Evolutionary conservation across 37 sponge, comb jelly and placozoan species (phyloP).

Genomic region (Cliona cf. orientalis): DNA sequence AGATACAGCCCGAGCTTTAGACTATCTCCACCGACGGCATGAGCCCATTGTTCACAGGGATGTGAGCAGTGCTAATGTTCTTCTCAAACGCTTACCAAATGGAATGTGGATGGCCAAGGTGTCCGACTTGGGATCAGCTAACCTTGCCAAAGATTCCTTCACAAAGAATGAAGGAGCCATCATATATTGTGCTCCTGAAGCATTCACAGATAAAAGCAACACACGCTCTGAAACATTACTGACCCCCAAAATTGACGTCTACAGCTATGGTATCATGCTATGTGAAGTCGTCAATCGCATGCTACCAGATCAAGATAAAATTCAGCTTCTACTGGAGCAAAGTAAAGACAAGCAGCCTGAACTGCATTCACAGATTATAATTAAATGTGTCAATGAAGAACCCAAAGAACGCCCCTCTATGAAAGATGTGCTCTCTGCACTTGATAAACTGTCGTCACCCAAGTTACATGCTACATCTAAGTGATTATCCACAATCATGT

Average conservation of each 20-base stretch:
- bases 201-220: not conserved
- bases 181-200: slow-evolving; percentile 71
- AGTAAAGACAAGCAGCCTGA: too few relatives aligned
- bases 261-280: too few relatives aligned
- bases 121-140: slow-evolving; percentile 75
- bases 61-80: slow-evolving; percentile 74
- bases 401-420: slow-evolving; percentile 35
- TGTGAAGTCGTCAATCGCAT: too few relatives aligned
- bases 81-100: slow-evolving; percentile 13
- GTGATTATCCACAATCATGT: too few relatives aligned
- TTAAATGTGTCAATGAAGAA: slow-evolving; percentile 12
- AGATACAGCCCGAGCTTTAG: slow-evolving; percentile 61
- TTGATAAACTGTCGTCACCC: too few relatives aligned
- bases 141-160: slow-evolving; percentile 19
- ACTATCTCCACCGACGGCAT: slow-evolving; percentile 60
- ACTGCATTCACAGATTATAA: too few relatives aligned
- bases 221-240: too few relatives aligned
- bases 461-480: too few relatives aligned
- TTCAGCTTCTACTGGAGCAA: too few relatives aligned
- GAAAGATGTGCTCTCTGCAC: not conserved
- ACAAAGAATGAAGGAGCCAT: slow-evolving; percentile 48
- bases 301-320: too few relatives aligned
- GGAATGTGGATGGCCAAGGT: slow-evolving; percentile 65
- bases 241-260: too few relatives aligned
- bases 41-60: slow-evolving; percentile 75